A percentile compares a stretch with the other conserved stretches of the same genome.
Evolutionary conservation across 1,140 invertebrate species (phyloP).

Genomic region (Drosophila ironensis): DNA sequence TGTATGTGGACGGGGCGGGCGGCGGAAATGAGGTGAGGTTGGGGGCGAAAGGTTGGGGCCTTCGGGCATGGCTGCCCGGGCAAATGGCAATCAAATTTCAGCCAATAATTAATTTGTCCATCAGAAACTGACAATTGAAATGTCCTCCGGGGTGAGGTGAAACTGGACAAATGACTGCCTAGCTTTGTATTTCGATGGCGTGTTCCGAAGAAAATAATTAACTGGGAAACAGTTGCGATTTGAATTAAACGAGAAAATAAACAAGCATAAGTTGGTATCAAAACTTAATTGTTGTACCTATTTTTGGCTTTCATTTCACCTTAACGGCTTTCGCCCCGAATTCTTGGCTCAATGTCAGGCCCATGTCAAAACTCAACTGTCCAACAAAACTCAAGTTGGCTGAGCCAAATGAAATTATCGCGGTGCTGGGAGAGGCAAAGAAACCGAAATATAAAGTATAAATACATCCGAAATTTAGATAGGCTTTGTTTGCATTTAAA

Average conservation of each 20-base stretch:
- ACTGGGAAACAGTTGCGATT: too few relatives aligned
- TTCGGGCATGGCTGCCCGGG: constrained; percentile 14
- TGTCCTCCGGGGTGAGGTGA: not conserved
- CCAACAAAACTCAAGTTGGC: constrained; percentile 32
- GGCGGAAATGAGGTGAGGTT: not conserved
- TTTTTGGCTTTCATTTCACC: not conserved
- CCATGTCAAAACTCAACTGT: constrained; percentile 33
- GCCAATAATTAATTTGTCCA: constrained; percentile 43
- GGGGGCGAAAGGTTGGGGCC: constrained; percentile 12
- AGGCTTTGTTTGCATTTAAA: constrained; percentile 44
- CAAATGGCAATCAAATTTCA: constrained; percentile 36
- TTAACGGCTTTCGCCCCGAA: not conserved
- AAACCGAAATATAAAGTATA: not conserved
- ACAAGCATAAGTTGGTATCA: too few relatives aligned
- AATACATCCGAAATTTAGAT: constrained; percentile 23
- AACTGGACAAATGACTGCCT: not conserved
- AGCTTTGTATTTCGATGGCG: not conserved
- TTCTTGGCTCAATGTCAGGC: not conserved
- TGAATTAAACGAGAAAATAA: too few relatives aligned
- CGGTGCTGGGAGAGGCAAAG: not conserved
- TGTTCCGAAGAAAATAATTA: not conserved
- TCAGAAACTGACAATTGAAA: constrained; percentile 31
- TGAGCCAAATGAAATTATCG: constrained; percentile 34
- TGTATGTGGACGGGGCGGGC: not conserved
- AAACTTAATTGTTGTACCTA: too few relatives aligned